Base-by-base conservation (phyloP, 2,797 vertebrate species). In the Takifugu ocellatus region DNA sequence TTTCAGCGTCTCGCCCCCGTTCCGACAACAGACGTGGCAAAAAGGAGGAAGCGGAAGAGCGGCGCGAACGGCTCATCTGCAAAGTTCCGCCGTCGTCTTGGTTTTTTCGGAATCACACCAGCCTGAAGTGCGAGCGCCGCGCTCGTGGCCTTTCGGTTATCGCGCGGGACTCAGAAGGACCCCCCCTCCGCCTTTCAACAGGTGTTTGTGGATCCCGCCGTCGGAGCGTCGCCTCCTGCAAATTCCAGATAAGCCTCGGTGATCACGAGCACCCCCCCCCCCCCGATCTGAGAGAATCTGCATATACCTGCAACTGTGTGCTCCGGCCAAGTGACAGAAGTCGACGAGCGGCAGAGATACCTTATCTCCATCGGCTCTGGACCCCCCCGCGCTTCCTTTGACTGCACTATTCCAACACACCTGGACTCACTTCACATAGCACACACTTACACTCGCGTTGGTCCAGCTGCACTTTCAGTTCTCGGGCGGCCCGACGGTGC, bases 251-350 rank as follows among this genome's bases (percentile, higher is more conserved):
- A 89, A 89, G 84, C 77, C 47, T 43, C 49, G 17, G 0, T 36
- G 43, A 66, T 68, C 68, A 51, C 63, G 63, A 50, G 62, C 57
- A 48, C 60, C 54, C 59, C 24, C 39, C 42, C 27, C 6, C 36
- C 36, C 1, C 36, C 1, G 11, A 52, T 51, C 49, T 5, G 82
- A 87, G 84, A 71, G 66, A 81, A 85, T 87, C 86, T 79, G 72
- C 70, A 72, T 73, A 66, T 69, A 83, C 75, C 79, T 87, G 70
- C 76, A 77, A 67, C 80, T 64, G 54, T 54, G 63, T 25, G 72
- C 65, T 65, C 46, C 59, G 63, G 80, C 83, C 84, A 86, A 84
- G 72, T 73, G 75, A 88, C 68, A 79, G 83, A 84, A 84, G 77
- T 45, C 0, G 46, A 53, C 61, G 42, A 69, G 59, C 46, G 49